Conservation (phyloP, 2,888 invertebrate species). For the Leucophora obtusa region DNA sequence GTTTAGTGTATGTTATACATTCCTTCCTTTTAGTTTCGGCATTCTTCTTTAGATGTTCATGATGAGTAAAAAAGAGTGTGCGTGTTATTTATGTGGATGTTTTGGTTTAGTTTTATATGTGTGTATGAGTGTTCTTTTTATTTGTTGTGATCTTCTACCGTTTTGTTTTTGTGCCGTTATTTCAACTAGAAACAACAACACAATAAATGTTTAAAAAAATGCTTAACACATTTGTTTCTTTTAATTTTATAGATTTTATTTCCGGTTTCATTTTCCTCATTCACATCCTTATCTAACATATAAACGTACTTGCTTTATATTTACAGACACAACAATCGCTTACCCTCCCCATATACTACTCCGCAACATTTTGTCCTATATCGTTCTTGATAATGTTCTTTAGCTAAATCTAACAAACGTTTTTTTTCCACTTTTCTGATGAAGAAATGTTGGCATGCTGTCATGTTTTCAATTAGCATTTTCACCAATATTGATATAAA, state of each 20-base stretch:
- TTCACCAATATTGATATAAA: slow-evolving; percentile 2
- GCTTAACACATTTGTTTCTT: slow-evolving; percentile 24
- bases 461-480: slow-evolving; percentile 39
- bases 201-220: slow-evolving; percentile 12
- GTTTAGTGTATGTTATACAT: slow-evolving; percentile 2
- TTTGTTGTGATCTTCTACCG: slow-evolving; percentile 39
- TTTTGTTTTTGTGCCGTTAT: slow-evolving; percentile 37
- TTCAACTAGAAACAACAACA: slow-evolving; percentile 17
- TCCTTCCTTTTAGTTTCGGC: slow-evolving; percentile 12
- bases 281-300: slow-evolving; percentile 21
- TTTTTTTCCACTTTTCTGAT: not conserved
- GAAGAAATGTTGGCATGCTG: slow-evolving; percentile 35
- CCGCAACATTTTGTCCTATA: too few relatives aligned
- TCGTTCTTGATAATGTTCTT: too few relatives aligned
- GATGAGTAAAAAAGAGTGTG: slow-evolving; percentile 3
- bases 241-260: slow-evolving; percentile 40
- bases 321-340: slow-evolving; percentile 14
- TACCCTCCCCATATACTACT: not conserved
- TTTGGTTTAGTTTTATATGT: slow-evolving; percentile 18
- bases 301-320: not conserved
- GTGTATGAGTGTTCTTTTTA: slow-evolving; percentile 27
- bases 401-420: not conserved
- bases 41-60: not conserved
- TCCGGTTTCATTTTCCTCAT: slow-evolving; percentile 28
- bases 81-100: slow-evolving; percentile 21